phyloP scores from a whole-genome alignment of 2,113 vertebrate genomes.

The Callorhinus ursinus region DNA sequence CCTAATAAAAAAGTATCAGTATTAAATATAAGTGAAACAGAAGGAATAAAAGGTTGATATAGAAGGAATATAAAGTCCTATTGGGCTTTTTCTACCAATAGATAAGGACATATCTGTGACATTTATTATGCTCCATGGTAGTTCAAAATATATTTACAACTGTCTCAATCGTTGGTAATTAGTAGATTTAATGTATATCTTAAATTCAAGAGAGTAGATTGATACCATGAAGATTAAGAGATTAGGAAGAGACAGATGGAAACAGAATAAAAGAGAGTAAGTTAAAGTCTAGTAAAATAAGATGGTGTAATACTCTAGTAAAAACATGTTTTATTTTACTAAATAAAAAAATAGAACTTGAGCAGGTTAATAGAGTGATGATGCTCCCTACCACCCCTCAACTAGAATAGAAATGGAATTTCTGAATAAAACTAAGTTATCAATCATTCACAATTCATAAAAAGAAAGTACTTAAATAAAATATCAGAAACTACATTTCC shows the following conservation, averaged over 20 bases:
- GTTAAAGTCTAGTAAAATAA: background rate
- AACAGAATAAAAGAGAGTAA: constrained; percentile 21
- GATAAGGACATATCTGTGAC: background rate
- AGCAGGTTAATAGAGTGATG: background rate
- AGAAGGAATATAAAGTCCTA: background rate
- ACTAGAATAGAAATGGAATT: background rate
- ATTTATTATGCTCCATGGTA: background rate
- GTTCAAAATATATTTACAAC: background rate
- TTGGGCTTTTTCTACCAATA: background rate
- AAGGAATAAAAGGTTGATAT: background rate
- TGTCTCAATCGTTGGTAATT: background rate
- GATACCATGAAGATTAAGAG: background rate
- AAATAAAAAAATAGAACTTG: background rate
- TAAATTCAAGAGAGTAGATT: background rate
- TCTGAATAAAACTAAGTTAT: background rate
- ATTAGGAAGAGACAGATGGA: constrained; percentile 6
- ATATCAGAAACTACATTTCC: background rate
- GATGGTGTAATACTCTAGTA: background rate
- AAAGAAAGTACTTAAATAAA: background rate
- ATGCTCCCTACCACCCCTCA: background rate
- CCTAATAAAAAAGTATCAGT: background rate
- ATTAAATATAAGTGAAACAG: background rate
- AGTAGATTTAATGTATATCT: background rate
- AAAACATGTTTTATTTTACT: background rate
- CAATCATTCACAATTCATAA: background rate